phyloP scores from a whole-genome alignment of 2,888 invertebrate genomes.

The Agrochola circellaris region DNA sequence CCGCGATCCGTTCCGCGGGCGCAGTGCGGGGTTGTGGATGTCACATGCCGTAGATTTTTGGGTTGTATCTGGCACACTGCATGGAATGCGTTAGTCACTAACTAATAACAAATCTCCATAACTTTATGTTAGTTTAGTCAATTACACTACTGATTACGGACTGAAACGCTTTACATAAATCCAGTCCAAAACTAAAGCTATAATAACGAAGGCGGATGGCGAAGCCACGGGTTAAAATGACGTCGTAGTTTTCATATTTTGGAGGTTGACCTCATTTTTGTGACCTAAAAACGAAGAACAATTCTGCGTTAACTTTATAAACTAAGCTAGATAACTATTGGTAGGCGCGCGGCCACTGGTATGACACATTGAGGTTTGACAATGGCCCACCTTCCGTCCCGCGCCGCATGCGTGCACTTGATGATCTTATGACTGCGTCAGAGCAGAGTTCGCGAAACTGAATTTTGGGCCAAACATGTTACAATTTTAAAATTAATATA shows the following conservation, averaged over 20 bases:
- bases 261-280: slow-evolving; percentile 5
- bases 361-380: background rate
- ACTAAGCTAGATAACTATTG: background rate
- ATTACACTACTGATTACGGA: background rate
- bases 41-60: background rate
- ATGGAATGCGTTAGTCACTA: background rate
- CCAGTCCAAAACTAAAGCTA: background rate
- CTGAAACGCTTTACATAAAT: slow-evolving; percentile 17
- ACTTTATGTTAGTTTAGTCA: background rate
- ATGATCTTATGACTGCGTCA: no score
- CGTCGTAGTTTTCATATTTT: slow-evolving; percentile 6
- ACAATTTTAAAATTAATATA: no score
- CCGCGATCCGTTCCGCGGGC: background rate
- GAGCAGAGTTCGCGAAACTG: no score
- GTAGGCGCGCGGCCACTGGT: background rate
- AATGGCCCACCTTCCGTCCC: no score
- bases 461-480: no score
- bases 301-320: background rate
- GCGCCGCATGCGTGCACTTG: no score
- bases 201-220: background rate
- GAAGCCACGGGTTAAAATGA: background rate
- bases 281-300: background rate
- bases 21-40: background rate
- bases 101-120: background rate
- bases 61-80: background rate